Evolutionary conservation across 2,113 vertebrate species (phyloP).

Genomic region (Rhabdomys dilectus): DNA sequence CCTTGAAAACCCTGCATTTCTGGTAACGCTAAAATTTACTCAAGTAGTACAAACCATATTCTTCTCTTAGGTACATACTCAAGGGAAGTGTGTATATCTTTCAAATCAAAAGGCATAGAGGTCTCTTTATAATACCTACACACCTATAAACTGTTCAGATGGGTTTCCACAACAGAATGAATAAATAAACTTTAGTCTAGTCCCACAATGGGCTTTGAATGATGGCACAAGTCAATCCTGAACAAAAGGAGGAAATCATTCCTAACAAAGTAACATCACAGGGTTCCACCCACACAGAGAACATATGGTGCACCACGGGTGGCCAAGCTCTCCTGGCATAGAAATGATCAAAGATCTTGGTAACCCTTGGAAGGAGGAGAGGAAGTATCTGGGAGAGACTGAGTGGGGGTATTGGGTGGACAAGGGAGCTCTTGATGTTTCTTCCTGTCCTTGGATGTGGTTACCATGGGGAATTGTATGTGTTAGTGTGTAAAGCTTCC

Average conservation of each 20-base stretch:
- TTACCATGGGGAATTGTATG: not conserved
- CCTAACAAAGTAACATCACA: not conserved
- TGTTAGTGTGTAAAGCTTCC: not conserved
- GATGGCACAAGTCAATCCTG: not conserved
- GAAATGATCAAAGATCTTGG: not conserved
- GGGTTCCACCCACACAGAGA: not conserved
- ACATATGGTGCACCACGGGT: not conserved
- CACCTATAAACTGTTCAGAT: not conserved
- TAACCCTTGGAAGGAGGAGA: not conserved
- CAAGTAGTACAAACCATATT: not conserved
- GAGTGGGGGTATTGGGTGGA: rapidly evolving
- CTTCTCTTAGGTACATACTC: not conserved
- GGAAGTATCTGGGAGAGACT: not conserved
- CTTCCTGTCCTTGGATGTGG: not conserved
- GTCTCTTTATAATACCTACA: not conserved
- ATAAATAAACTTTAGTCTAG: not conserved
- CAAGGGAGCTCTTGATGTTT: not conserved
- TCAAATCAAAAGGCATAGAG: not conserved
- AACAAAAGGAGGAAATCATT: not conserved
- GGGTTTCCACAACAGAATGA: not conserved
- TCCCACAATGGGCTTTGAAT: not conserved
- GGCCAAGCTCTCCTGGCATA: not conserved
- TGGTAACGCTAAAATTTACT: constrained; percentile 9
- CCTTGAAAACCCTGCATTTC: not conserved
- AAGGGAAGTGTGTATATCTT: constrained; percentile 26